These are phyloP conservation scores for Eupithecia insigniata DNA, from an alignment of 2,888 invertebrate genomes.

Conservation along the genomic window DNA sequence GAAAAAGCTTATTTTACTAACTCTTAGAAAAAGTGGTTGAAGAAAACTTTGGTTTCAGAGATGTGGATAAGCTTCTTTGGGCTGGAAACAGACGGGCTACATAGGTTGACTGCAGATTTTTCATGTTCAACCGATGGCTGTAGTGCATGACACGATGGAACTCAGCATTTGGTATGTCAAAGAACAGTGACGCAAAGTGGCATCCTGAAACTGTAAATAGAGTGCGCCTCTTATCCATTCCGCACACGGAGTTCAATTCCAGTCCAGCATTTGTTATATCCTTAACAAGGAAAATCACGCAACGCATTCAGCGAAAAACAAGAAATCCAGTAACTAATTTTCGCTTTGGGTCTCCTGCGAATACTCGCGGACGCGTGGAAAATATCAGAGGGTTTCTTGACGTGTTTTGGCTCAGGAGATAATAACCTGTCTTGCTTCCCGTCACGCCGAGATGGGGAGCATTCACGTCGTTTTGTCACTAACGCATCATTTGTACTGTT, in stretches of 20 bases:
- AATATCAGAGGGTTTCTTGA: constrained; percentile 76
- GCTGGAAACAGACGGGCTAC: background rate
- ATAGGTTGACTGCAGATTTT: background rate
- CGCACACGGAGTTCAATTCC: constrained; percentile 77
- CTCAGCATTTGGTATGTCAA: background rate
- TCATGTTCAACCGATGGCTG: background rate
- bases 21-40: background rate
- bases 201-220: background rate
- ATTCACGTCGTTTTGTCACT: constrained; percentile 74
- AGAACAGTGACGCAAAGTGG: background rate
- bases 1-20: background rate
- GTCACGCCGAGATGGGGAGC: constrained; percentile 66
- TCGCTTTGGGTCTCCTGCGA: constrained; percentile 79
- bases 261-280: constrained; percentile 78
- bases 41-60: background rate
- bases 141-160: background rate
- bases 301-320: constrained; percentile 77
- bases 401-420: constrained; percentile 77
- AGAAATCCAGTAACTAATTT: constrained; percentile 83
- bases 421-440: constrained; percentile 82
- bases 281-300: constrained; percentile 82
- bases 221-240: constrained; percentile 66
- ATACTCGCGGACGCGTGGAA: constrained; percentile 82
- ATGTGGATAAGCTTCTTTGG: too few relatives aligned
- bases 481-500: constrained; percentile 82